These are phyloP conservation scores for Omphaloscelis lunosa DNA, from an alignment of 2,888 invertebrate species.

Conservation along the genomic window DNA sequence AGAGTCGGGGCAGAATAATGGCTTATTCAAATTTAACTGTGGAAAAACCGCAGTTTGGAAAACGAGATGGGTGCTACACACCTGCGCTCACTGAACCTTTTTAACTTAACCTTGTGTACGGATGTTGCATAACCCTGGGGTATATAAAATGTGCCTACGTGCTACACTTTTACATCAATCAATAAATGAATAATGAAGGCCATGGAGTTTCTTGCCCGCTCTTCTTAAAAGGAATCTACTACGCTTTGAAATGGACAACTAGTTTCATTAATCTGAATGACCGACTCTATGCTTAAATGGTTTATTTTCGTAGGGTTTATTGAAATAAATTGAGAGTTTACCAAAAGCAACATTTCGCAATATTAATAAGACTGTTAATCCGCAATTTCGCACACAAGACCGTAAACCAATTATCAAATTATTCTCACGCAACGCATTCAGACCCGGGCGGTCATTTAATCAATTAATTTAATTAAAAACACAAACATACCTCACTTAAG, in stretches of 20 bases:
- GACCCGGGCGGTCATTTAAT: conserved; percentile 53
- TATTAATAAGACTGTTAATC: conserved; percentile 18
- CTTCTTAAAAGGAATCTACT: neutral
- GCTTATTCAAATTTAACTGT: conserved; percentile 87
- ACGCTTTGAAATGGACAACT: neutral
- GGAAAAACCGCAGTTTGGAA: conserved; percentile 82
- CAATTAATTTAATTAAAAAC: conserved; percentile 59
- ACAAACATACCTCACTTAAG: conserved; percentile 62
- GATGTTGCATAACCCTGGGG: conserved; percentile 3
- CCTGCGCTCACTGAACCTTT: conserved; percentile 74
- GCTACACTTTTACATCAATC: neutral
- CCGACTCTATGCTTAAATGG: too few relatives aligned
- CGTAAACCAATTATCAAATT: conserved; percentile 52
- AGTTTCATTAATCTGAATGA: neutral
- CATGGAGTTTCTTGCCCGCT: neutral
- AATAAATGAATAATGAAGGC: neutral
- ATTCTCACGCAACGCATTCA: conserved; percentile 33
- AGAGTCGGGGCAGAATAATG: conserved; percentile 79
- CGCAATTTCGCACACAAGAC: conserved; percentile 18
- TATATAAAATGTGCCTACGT: neutral
- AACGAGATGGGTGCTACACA: conserved; percentile 77
- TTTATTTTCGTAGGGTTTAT: too few relatives aligned
- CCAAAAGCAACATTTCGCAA: conserved; percentile 2
- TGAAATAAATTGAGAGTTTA: neutral
- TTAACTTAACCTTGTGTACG: conserved; percentile 40